Evolutionary conservation across 2,797 vertebrate species (phyloP).

Genomic region (Sebastes alutus): DNA sequence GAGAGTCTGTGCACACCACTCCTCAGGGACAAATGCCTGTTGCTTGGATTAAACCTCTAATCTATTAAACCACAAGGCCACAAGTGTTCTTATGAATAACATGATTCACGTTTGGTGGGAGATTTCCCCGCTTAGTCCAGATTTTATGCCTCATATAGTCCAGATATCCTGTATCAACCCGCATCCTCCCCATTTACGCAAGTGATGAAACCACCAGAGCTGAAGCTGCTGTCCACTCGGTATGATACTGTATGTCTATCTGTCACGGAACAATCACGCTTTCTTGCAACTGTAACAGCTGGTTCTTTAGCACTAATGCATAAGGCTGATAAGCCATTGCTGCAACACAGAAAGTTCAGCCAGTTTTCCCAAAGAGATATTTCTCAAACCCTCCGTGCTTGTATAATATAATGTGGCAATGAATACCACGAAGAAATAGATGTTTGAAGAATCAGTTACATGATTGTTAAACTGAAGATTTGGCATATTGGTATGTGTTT

Average conservation of each 20-base stretch:
- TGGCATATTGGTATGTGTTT: background rate
- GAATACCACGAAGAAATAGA: background rate
- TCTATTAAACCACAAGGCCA: background rate
- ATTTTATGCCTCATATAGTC: background rate
- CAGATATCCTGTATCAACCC: background rate
- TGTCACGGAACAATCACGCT: background rate
- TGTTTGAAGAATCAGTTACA: background rate
- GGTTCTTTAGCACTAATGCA: background rate
- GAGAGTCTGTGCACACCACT: background rate
- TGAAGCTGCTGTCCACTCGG: background rate
- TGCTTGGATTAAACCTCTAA: background rate
- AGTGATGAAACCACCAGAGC: background rate
- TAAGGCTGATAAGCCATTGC: background rate
- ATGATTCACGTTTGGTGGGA: background rate
- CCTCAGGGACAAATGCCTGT: background rate
- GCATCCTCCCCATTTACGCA: background rate
- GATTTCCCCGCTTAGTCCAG: background rate
- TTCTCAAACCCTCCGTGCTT: background rate
- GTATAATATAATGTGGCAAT: background rate
- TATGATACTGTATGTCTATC: background rate
- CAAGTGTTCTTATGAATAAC: background rate
- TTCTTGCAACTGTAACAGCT: background rate
- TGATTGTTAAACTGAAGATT: background rate
- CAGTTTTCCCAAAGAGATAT: background rate
- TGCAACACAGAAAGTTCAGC: constrained; percentile 1